Conservation (phyloP, 2,113 vertebrate genomes). For the Bettongia penicillata region DNA sequence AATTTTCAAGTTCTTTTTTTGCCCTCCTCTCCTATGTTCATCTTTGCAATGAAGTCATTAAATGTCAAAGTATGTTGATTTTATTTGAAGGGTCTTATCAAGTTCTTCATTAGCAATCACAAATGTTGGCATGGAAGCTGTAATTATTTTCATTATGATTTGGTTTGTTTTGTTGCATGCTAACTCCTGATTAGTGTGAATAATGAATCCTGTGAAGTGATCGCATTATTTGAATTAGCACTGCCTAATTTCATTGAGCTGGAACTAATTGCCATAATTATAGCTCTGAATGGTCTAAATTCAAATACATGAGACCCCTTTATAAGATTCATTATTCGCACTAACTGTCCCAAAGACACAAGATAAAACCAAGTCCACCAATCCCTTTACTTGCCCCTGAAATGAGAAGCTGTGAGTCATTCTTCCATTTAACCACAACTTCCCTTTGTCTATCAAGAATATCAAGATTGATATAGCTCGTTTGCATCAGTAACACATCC, state of each 20-base stretch:
- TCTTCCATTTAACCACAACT: no score
- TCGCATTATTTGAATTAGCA: neutral
- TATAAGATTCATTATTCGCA: neutral
- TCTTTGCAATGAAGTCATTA: neutral
- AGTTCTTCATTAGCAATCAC: neutral
- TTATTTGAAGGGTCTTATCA: neutral
- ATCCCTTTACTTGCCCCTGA: no score
- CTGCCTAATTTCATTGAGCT: neutral
- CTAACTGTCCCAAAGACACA: no score
- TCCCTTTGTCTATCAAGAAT: no score
- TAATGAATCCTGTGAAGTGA: neutral
- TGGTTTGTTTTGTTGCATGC: neutral
- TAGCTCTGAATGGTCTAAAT: neutral
- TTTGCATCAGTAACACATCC: no score
- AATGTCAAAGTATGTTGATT: neutral
- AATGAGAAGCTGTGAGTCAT: no score
- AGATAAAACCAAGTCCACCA: no score
- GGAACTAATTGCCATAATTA: neutral
- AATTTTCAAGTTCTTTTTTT: neutral
- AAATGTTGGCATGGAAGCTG: neutral
- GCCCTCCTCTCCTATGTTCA: neutral
- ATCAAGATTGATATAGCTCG: no score
- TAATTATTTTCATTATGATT: neutral
- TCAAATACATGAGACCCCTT: neutral
- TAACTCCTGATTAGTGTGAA: neutral